phyloP scores from a whole-genome alignment of 1,140 invertebrate species.

The Heterodera schachtii region DNA sequence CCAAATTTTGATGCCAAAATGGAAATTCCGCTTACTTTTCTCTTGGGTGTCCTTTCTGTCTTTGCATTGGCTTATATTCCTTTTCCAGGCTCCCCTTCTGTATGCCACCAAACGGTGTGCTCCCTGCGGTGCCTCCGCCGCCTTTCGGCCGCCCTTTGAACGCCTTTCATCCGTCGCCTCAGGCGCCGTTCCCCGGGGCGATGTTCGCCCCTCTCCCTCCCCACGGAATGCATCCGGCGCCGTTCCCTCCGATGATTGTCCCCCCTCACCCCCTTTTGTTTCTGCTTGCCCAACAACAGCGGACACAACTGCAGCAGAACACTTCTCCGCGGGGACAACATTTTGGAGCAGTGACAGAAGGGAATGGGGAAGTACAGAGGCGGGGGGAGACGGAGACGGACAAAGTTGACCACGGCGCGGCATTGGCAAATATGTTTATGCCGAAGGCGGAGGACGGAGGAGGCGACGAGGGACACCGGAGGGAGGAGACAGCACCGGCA shows the following conservation, averaged over 20 bases:
- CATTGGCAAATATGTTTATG: constrained; percentile 25
- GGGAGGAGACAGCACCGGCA: not conserved
- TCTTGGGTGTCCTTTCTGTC: too few relatives aligned
- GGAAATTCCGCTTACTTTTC: too few relatives aligned
- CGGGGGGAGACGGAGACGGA: not conserved
- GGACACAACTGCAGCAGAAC: not conserved
- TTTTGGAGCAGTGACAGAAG: not conserved
- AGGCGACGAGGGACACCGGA: not conserved
- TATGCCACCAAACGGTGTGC: not conserved
- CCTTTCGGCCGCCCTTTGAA: not conserved
- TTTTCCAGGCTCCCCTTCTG: not conserved
- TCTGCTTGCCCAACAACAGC: constrained; percentile 22
- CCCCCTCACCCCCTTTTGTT: constrained; percentile 8
- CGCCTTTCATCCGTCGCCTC: not conserved
- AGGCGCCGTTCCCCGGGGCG: not conserved
- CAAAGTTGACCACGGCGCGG: constrained; percentile 20
- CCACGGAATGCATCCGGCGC: too few relatives aligned
- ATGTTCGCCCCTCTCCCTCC: not conserved
- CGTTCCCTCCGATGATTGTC: constrained; percentile 3
- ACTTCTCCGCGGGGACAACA: not conserved
- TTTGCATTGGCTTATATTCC: not conserved
- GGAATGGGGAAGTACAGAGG: not conserved
- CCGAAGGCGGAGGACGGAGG: constrained; percentile 17
- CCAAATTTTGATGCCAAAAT: too few relatives aligned
- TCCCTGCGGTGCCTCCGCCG: not conserved